Evolutionary conservation across 2,888 invertebrate genomes (phyloP), one percentile per base, ranked within the genome.

Genomic region (Nomada flava): DNA sequence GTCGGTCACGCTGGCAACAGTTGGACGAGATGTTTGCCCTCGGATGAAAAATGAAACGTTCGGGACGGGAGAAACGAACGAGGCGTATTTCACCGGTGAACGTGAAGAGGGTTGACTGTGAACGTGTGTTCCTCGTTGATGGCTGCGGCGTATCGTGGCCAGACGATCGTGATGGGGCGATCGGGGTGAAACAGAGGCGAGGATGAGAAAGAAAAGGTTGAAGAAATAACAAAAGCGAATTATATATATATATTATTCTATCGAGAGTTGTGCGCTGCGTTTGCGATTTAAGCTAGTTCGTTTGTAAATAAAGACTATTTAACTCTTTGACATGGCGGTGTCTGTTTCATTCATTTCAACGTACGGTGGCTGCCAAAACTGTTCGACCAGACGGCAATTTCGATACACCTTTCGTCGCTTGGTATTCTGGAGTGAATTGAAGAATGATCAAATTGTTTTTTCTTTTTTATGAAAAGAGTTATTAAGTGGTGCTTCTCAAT

Each of bases 251-350:
- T 55, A 90, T 90, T 91, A 92, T 91, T 92, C 90, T 92, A 91
- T 88, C 89, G 90, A 89, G 87, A 90, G 90, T 91, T 89, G 89
- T 89, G 88, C 89, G 92, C 91, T 92, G 90, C 91, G 90, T 92
- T 92, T 91, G 92, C 90, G 91, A 92, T 90, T 87, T 87, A 91
- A 92, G 91, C 91, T 92, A 92, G 92, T 92, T 93, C 92, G 91
- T 93, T 93, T 93, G 93, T 93, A 93, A 93, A 93, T 93, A 93
- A 92, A 92, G 79, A 93, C 91, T 92, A 93, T 93, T 93, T 93
- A 92, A 93, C 91, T 93, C 93, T 93, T 93, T 93, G 90, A 93
- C 89, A 82, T 81, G 36, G 18, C 68, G 10, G 64, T 52, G 65
- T 55, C 7, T 57, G 13, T 57, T 57, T 36, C 36, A 36, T 36